Conservation (phyloP, 1,140 invertebrate genomes). For the Papilio helenus region DNA sequence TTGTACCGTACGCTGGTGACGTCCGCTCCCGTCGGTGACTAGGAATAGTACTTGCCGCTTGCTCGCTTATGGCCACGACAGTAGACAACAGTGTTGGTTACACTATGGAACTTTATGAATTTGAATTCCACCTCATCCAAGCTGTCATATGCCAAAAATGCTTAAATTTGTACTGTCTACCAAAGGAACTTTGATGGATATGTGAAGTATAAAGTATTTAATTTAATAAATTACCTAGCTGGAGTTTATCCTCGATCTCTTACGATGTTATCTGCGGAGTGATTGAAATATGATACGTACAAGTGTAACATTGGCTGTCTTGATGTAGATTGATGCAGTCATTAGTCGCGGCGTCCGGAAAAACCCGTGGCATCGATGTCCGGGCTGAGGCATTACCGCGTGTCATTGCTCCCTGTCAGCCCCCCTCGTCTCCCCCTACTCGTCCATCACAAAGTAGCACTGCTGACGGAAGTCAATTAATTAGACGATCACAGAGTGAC, state of each 20-base stretch:
- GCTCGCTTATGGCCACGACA: too few relatives aligned
- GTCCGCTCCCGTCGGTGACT: too few relatives aligned
- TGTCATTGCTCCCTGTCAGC: neutral
- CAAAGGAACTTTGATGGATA: neutral
- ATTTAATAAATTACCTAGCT: neutral
- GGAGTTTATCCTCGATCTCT: neutral
- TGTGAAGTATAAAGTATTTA: neutral
- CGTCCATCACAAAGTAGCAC: neutral
- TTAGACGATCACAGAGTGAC: slow-evolving; percentile 1
- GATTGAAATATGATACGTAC: neutral
- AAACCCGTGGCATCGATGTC: neutral
- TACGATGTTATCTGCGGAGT: neutral
- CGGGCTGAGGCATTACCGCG: neutral
- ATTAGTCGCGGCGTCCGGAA: slow-evolving; percentile 1
- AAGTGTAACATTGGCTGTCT: neutral
- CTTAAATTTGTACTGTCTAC: too few relatives aligned
- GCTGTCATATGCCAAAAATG: too few relatives aligned
- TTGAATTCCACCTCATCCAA: too few relatives aligned
- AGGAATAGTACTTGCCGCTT: too few relatives aligned
- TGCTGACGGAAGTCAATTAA: slow-evolving; percentile 16
- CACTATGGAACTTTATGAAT: too few relatives aligned
- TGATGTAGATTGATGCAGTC: slow-evolving; percentile 4
- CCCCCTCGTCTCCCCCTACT: neutral
- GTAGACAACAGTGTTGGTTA: too few relatives aligned
- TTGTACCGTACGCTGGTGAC: too few relatives aligned